A percentile compares a stretch with the other conserved stretches of the same genome.
Evolutionary conservation across 2,113 vertebrate species (phyloP).

Genomic region (Microcebus lehilahytsara): DNA sequence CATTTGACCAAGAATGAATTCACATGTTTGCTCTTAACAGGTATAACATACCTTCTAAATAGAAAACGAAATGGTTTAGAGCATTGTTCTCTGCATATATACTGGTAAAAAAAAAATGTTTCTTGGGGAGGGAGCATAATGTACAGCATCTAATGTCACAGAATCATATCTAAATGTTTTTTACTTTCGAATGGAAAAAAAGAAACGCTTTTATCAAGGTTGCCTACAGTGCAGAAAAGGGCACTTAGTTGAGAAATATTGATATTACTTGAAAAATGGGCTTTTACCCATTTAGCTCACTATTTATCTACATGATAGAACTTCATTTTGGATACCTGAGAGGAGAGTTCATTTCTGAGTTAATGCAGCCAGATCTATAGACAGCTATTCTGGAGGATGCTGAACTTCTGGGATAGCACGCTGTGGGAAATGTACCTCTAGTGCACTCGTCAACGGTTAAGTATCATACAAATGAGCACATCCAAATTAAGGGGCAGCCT

Average conservation of each 20-base stretch:
- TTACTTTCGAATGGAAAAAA: slow-evolving; percentile 54
- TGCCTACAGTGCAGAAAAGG: slow-evolving; percentile 54
- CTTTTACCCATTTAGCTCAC: slow-evolving; percentile 63
- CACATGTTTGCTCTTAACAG: slow-evolving; percentile 14
- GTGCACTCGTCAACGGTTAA: neutral
- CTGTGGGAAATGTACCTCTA: neutral
- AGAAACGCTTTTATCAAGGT: slow-evolving; percentile 53
- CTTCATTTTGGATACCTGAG: slow-evolving; percentile 1
- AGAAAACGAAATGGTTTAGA: neutral
- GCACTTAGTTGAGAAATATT: slow-evolving; percentile 46
- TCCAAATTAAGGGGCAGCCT: neutral
- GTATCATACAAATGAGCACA: neutral
- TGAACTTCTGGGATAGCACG: neutral
- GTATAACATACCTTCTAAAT: neutral
- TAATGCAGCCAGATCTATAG: neutral
- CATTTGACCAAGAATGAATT: slow-evolving; percentile 43
- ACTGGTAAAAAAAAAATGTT: slow-evolving; percentile 31
- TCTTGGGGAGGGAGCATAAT: neutral
- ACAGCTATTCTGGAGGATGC: neutral
- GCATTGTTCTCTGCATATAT: neutral
- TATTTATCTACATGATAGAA: slow-evolving; percentile 7
- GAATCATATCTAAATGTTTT: slow-evolving; percentile 43
- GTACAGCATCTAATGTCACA: slow-evolving; percentile 8
- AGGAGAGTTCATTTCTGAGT: slow-evolving; percentile 40
- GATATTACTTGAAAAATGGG: slow-evolving; percentile 5